Percentiles rank a stretch among this genome's conserved stretches.
phyloP scores from a whole-genome alignment of 2,888 invertebrate species.

The Heliconius ismenius region DNA sequence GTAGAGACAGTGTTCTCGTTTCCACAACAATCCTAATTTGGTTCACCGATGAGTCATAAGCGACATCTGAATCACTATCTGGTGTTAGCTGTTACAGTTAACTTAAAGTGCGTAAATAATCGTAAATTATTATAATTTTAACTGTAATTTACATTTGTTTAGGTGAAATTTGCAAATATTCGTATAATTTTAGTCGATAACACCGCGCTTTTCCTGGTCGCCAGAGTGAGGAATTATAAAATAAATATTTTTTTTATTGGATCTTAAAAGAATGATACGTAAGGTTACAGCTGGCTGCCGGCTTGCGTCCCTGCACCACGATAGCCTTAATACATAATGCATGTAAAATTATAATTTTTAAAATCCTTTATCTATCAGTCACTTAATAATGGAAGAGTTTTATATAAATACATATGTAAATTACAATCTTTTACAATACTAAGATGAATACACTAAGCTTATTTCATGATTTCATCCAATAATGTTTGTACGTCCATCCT shows the following conservation, averaged over 20 bases:
- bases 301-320: too few relatives aligned
- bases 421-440: neutral
- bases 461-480: neutral
- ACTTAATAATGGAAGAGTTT: too few relatives aligned
- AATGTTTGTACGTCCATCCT: neutral
- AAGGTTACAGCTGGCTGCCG: too few relatives aligned
- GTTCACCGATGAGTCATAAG: neutral
- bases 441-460: neutral
- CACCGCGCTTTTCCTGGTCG: too few relatives aligned
- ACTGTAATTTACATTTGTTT: neutral
- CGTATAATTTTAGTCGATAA: neutral
- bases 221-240: too few relatives aligned
- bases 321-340: too few relatives aligned
- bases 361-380: too few relatives aligned
- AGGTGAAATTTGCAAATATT: neutral
- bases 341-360: too few relatives aligned
- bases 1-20: constrained; percentile 3
- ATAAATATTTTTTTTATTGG: too few relatives aligned
- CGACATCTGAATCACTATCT: constrained; percentile 6
- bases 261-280: too few relatives aligned
- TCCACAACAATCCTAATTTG: constrained; percentile 9
- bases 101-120: neutral
- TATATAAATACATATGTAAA: neutral
- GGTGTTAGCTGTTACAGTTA: constrained; percentile 3
- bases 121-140: neutral